A percentile compares a stretch with the other conserved stretches of the same genome.
phyloP scores from a whole-genome alignment of 2,888 invertebrate genomes.

The Protodeltote pygarga region DNA sequence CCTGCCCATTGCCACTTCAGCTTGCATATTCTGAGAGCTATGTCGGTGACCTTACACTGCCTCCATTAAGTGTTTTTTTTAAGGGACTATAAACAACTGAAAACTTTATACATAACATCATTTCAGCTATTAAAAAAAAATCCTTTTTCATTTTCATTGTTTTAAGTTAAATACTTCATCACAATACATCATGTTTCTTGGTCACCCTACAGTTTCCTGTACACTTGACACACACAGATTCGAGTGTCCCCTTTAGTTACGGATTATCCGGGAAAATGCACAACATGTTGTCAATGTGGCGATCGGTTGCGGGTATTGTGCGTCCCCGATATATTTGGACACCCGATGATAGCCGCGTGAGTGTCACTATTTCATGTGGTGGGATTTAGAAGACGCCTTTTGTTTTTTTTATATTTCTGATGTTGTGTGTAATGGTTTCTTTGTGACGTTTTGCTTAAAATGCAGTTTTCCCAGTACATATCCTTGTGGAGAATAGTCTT shows the following conservation, averaged over 20 bases:
- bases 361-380: conserved; percentile 24
- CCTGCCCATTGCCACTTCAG: no score
- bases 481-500: no score
- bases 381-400: not conserved
- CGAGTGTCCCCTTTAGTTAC: conserved; percentile 73
- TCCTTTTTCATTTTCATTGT: no score
- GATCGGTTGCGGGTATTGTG: conserved; percentile 61
- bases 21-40: no score
- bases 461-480: not conserved
- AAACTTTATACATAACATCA: no score
- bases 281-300: conserved; percentile 78
- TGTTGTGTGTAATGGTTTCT: not conserved
- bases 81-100: no score
- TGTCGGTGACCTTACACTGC: no score
- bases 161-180: not conserved
- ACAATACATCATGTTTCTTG: conserved; percentile 18
- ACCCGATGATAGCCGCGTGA: conserved; percentile 40
- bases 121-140: no score
- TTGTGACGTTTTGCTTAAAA: not conserved
- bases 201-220: conserved; percentile 60
- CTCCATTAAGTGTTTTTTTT: no score
- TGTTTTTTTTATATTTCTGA: not conserved
- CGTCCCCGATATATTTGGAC: conserved; percentile 55
- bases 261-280: conserved; percentile 82
- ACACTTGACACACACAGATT: conserved; percentile 66